phyloP scores from a whole-genome alignment of 2,797 vertebrate species.

The Ataeniobius toweri region DNA sequence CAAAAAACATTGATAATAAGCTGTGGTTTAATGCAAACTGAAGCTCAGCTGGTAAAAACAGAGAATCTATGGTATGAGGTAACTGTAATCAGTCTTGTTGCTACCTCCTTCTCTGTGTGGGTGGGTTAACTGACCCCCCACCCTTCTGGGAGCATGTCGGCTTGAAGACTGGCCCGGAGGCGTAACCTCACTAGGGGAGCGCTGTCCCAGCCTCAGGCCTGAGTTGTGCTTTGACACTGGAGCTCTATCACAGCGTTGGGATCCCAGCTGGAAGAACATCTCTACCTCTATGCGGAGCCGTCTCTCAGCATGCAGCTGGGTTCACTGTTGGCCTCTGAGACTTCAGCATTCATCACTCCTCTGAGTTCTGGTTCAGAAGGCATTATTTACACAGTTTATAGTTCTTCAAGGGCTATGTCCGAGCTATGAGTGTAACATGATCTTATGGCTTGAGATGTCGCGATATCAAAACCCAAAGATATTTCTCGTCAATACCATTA shows the following conservation, averaged over 20 bases:
- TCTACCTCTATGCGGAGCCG: constrained; percentile 66
- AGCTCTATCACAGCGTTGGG: constrained; percentile 73
- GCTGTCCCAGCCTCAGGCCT: constrained; percentile 60
- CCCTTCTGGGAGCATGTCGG: constrained; percentile 70
- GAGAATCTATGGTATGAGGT: constrained; percentile 49
- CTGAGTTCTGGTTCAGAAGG: constrained; percentile 11
- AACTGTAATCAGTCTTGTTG: constrained; percentile 58
- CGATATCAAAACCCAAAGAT: not conserved
- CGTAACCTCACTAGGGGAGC: constrained; percentile 58
- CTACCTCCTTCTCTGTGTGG: constrained; percentile 69
- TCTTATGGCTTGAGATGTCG: constrained; percentile 43
- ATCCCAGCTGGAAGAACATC: constrained; percentile 82
- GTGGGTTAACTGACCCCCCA: constrained; percentile 60
- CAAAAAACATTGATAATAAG: constrained; percentile 44
- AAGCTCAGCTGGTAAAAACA: constrained; percentile 58
- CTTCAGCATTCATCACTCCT: constrained; percentile 61
- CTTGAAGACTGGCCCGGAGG: constrained; percentile 69
- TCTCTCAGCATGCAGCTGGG: constrained; percentile 68
- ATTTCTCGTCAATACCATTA: not conserved
- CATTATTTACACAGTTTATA: constrained; percentile 8
- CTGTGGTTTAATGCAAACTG: constrained; percentile 48
- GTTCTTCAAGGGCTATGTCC: constrained; percentile 37
- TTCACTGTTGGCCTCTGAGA: constrained; percentile 68
- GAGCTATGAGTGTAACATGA: constrained; percentile 25
- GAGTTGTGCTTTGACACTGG: constrained; percentile 76